Conservation (phyloP, 2,797 vertebrate species). For the Epinephelus malabaricus region DNA sequence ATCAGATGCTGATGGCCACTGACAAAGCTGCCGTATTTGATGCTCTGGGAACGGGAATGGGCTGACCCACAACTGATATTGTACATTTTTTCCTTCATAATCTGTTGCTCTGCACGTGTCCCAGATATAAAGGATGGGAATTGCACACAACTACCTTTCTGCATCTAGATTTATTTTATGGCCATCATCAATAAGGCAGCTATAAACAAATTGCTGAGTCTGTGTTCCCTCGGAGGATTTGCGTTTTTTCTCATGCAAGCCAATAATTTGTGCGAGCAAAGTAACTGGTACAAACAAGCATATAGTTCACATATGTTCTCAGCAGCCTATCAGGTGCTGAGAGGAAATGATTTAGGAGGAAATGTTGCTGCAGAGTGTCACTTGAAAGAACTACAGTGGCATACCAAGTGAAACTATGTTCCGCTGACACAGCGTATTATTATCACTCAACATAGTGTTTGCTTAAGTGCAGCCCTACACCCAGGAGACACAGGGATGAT, state of each 20-base stretch:
- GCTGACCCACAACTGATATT: no score
- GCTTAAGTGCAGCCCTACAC: constrained; percentile 34
- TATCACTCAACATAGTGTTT: constrained; percentile 49
- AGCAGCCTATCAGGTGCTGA: constrained; percentile 7
- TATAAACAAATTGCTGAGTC: neutral
- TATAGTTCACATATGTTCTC: constrained; percentile 16
- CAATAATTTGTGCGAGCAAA: neutral
- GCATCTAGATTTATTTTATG: neutral
- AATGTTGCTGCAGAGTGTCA: constrained; percentile 50
- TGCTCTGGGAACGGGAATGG: no score
- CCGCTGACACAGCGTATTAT: constrained; percentile 55
- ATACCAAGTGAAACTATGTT: constrained; percentile 50
- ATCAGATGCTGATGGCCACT: no score
- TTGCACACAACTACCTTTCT: neutral
- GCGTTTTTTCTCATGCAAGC: neutral
- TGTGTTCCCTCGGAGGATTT: neutral
- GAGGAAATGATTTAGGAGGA: constrained; percentile 53
- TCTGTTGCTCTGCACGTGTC: neutral
- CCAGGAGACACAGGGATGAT: constrained; percentile 21
- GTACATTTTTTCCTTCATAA: no score
- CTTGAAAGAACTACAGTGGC: constrained; percentile 39
- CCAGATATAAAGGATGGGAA: neutral
- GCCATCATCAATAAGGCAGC: neutral
- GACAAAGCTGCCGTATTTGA: no score
- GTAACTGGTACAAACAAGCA: constrained; percentile 3